Conservation (phyloP, 1,140 invertebrate genomes). For the Psix sp. region DNA sequence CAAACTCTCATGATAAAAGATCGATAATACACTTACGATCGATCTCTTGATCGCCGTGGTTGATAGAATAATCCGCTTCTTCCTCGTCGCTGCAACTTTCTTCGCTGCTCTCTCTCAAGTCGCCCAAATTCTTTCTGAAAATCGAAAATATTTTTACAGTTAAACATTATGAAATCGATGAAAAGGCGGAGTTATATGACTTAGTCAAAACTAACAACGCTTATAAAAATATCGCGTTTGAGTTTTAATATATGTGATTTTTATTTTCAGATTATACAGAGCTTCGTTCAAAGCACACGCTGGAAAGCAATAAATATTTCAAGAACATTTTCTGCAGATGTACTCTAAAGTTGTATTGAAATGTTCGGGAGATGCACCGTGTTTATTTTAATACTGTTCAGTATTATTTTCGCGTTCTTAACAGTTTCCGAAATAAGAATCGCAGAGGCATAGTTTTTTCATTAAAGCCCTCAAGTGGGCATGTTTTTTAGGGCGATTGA, state of each 20-base stretch:
- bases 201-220: too few relatives aligned
- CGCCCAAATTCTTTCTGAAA: slow-evolving; percentile 50
- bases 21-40: slow-evolving; percentile 27
- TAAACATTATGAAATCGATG: too few relatives aligned
- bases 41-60: slow-evolving; percentile 38
- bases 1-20: slow-evolving; percentile 13
- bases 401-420: slow-evolving; percentile 18
- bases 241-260: too few relatives aligned
- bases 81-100: slow-evolving; percentile 61
- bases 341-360: slow-evolving; percentile 21
- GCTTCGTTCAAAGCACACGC: slow-evolving; percentile 9
- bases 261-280: too few relatives aligned
- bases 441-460: slow-evolving; percentile 17
- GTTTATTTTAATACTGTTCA: slow-evolving; percentile 43
- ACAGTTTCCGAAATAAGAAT: slow-evolving; percentile 33
- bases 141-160: slow-evolving; percentile 1
- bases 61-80: slow-evolving; percentile 50
- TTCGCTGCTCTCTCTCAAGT: slow-evolving; percentile 51
- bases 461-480: not conserved
- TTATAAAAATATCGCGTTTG: too few relatives aligned
- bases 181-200: too few relatives aligned
- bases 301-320: slow-evolving; percentile 44
- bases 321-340: slow-evolving; percentile 37
- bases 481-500: slow-evolving; percentile 8
- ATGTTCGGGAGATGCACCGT: slow-evolving; percentile 27